Evolutionary conservation across 2,888 invertebrate species (phyloP), one percentile per base, ranked within the genome.

Genomic region (Notodonta ziczac): DNA sequence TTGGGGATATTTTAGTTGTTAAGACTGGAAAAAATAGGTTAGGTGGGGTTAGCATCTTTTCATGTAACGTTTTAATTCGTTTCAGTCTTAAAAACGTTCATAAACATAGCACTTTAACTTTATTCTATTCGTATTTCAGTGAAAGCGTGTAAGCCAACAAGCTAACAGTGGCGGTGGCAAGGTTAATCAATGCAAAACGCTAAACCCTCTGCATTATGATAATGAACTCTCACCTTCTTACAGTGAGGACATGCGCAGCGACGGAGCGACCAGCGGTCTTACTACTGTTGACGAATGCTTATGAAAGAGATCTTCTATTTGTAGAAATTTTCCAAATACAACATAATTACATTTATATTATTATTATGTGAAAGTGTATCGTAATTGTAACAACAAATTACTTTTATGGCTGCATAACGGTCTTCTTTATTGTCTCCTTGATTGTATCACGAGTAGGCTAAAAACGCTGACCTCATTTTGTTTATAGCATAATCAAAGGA

Each of bases 181-280:
- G 52, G 46, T 39, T 71, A 56, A 62, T 68, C 62, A 59, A 60
- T 59, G 59, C n/a, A 46, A 32, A 63, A 32, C 32, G 56, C n/a
- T 59, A 56, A 61, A 63, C 51, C 58, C 57, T 58, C 60, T 58
- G 55, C 57, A 60, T 63, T 68, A 68, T 61, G 60, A n/a, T 62
- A 62, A 63, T 54, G 52, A 65, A 42, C 16, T n/a, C 35, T 54
- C 14, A 52, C 10, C 46, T 14, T 5, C 13, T 12, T 2, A 7
- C 8, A 32, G 5, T 32, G 0, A 1, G 46, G 39, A 9, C 6
- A 50, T 2, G 40, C 13, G 55, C 40, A 40, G 5, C 7, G 14
- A 44, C 51, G 54, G 12, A 59, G 60, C 59, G 51, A 54, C 12
- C n/a, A 42, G 44, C 56, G 56, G 7, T n/a, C 13, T 14, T n/a